These are phyloP conservation scores for Cosmia trapezina DNA, from an alignment of 2,888 invertebrate species.

Conservation along the genomic window DNA sequence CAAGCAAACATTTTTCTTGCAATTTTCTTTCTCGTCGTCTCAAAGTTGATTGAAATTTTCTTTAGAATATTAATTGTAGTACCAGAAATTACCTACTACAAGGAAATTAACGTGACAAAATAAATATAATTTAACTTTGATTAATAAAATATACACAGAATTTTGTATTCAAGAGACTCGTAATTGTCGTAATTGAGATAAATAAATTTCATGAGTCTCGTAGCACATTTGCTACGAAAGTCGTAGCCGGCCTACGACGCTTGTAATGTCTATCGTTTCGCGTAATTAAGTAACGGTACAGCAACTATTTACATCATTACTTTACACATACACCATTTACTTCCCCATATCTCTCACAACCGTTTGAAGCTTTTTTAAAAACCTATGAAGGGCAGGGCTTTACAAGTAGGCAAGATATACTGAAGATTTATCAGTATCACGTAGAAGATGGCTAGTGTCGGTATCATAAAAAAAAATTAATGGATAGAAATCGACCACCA, in stretches of 20 bases:
- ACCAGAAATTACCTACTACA: neutral
- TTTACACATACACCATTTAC: neutral
- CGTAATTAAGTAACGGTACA: neutral
- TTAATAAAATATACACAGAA: neutral
- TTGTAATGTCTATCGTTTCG: neutral
- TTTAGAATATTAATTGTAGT: neutral
- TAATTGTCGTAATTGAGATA: neutral
- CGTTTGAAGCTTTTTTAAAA: neutral
- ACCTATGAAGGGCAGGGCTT: neutral
- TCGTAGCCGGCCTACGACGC: conserved; percentile 27
- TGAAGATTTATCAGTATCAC: neutral
- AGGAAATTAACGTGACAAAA: neutral
- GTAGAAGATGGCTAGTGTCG: neutral
- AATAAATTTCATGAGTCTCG: neutral
- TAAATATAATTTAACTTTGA: neutral
- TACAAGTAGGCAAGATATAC: neutral
- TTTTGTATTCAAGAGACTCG: neutral
- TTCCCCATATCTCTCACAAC: neutral
- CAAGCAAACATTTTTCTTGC: neutral
- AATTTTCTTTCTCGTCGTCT: neutral
- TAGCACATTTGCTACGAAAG: conserved; percentile 17
- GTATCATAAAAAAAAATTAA: neutral
- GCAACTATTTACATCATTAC: neutral
- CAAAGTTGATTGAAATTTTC: neutral
- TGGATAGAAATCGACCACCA: neutral